Base-by-base conservation (phyloP, 1,140 invertebrate genomes). In the Papilio polyxenes region DNA sequence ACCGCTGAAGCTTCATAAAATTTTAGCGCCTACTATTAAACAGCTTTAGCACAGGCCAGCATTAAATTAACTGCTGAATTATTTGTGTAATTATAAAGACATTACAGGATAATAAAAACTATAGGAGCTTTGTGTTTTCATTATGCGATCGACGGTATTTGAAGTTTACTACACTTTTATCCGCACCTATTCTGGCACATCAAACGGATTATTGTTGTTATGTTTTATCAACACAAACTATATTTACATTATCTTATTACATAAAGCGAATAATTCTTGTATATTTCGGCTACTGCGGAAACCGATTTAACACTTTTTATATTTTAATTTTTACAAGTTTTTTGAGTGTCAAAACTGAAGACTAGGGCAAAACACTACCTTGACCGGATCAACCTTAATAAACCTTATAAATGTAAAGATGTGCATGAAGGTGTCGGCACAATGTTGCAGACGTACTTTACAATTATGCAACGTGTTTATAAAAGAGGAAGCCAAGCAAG, bases 11-110 rank as follows among this genome's bases (percentile, higher is more conserved):
- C 62, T 75, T 75, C 81, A 83, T 79, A 59, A 74, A 69, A 75
- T 82, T 82, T 84, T 82, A 82, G 82, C 75, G 56, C 72, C 77
- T 15, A 69, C 81, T 80, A 65, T 65, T 62, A 69, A 80, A 65
- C 78, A 49, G 11, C 23, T 80, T 69, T 69, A 69, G 40, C 62
- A 44, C 59, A 8, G 17, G 62, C 44, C n/a, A 62, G 20, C 81
- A 59, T 84, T 81, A 83, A 83, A 69, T 84, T 84, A 80, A 82
- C 83, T 77, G 53, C 62, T 75, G 17, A 62, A 80, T 80, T 69
- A 80, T 80, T 69, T 69, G n/a, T 62, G 78, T 80, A 80, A 80
- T 80, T 44, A 49, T 65, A 80, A 65, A 80, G 62, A 69, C 59
- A 69, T 69, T 69, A 80, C n/a, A 80, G 59, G 59, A 69, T 69